Evolutionary conservation across 2,888 invertebrate species (phyloP).

Genomic region (Agrochola circellaris): DNA sequence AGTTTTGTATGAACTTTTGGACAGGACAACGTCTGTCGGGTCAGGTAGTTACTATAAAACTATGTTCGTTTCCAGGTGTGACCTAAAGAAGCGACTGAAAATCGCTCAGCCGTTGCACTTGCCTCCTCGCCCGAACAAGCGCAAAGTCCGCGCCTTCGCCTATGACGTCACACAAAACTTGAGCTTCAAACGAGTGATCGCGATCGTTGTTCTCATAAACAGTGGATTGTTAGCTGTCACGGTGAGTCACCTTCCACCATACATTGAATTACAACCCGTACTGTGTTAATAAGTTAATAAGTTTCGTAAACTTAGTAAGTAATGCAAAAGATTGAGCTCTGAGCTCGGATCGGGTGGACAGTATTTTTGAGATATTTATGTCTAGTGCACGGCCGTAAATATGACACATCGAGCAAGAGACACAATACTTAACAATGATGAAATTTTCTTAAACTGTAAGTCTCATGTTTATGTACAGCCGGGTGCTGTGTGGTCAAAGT

Average conservation of each 20-base stretch:
- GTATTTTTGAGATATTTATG: background rate
- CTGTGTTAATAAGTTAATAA: no score
- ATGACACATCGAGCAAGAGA: background rate
- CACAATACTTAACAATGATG: background rate
- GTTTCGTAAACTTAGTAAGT: background rate
- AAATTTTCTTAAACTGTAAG: background rate
- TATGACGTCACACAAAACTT: constrained; percentile 99
- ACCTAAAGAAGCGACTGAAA: constrained; percentile 99
- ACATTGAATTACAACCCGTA: background rate
- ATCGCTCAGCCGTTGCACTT: constrained; percentile 99
- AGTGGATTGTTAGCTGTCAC: constrained; percentile 97
- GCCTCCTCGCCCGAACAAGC: constrained; percentile 98
- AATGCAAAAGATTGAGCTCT: no score
- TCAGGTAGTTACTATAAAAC: background rate
- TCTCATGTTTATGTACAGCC: background rate
- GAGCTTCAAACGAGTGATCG: constrained; percentile 98
- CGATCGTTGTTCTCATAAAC: constrained; percentile 97
- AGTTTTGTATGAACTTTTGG: no score
- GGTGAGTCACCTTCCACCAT: constrained; percentile 88
- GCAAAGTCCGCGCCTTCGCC: constrained; percentile 97
- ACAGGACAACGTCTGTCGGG: no score
- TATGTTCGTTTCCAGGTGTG: constrained; percentile 92
- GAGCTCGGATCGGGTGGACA: background rate
- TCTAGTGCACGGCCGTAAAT: no score
- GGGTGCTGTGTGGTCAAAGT: background rate